Evolutionary conservation across 2,888 invertebrate genomes (phyloP), one percentile per base, ranked within the genome.

Genomic region (Terebella lapidaria): DNA sequence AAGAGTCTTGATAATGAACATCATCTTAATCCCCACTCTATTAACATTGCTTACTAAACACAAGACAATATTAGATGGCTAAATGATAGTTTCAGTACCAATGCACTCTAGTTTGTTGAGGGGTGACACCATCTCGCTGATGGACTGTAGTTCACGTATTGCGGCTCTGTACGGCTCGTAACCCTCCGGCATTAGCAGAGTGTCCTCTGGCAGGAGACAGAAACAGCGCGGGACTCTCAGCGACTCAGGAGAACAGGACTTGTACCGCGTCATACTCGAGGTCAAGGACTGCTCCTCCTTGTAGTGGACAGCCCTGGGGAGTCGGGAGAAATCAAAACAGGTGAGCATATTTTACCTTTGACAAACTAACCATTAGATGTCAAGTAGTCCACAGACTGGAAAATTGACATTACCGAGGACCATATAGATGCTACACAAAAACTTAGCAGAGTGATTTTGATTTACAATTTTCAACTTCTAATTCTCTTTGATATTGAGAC

Each of bases 91-190:
- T n/a, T n/a, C n/a, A n/a, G 49, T 64, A 77, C 78, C 78, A 47
- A 76, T 56, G 65, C 74, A 74, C 56, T 76, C 76, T 47, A 78
- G 67, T 60, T 77, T 78, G 51, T 62, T 69, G 22, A 77, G 70
- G 56, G 76, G 73, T 18, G 72, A 73, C 30, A 65, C 65, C 46
- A 70, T 67, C 5, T 71, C 57, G 5, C 62, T 56, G 1, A 76
- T 57, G 5, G 59, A 57, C 3, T 51, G 28, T 27, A 78, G 66
- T 53, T 76, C 74, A 10, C 61, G 59, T 3, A 76, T 67, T 15
- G 72, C 74, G 24, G 65, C 54, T 47, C 71, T 56, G 59, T 75
- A 78, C n/a, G 76, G 74, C 18, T 49, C 5, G 18, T 49, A n/a
- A 5, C 49, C 49, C 24, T 49, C 49, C 24, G 49, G 49, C 49